These are phyloP conservation scores for Capromys pilorides DNA, from an alignment of 2,797 vertebrate genomes.

Conservation along the genomic window DNA sequence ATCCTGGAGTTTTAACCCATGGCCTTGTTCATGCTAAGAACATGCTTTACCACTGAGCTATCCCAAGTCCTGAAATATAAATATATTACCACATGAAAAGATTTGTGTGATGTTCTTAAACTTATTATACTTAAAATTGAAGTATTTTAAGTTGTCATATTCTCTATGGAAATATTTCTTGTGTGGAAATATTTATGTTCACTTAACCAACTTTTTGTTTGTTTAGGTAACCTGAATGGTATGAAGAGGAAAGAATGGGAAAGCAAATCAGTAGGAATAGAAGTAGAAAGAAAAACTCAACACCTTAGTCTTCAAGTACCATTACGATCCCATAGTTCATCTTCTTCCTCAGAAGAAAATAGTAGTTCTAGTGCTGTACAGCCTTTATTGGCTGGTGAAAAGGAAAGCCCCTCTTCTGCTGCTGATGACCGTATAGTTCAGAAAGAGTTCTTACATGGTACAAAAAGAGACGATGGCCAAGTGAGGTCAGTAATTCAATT, in stretches of 20 bases:
- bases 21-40: not conserved
- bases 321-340: constrained; percentile 94
- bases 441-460: constrained; percentile 82
- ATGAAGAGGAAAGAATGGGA: constrained; percentile 90
- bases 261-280: constrained; percentile 88
- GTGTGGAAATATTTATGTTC: constrained; percentile 29
- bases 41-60: not conserved
- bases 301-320: constrained; percentile 96
- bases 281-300: constrained; percentile 91
- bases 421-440: constrained; percentile 88
- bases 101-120: constrained; percentile 23
- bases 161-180: constrained; percentile 3
- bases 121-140: not conserved
- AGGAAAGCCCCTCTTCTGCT: constrained; percentile 92
- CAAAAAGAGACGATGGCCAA: constrained; percentile 87
- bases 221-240: constrained; percentile 88
- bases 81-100: constrained; percentile 28
- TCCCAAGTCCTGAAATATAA: not conserved
- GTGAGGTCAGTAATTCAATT: constrained; percentile 88
- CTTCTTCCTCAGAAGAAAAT: constrained; percentile 96
- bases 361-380: constrained; percentile 95
- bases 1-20: not conserved
- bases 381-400: constrained; percentile 93
- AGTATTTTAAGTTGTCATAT: not conserved
- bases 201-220: not conserved